These are phyloP conservation scores for Psilopsiagon aurifrons DNA, from an alignment of 2,113 vertebrate species.

Conservation along the genomic window DNA sequence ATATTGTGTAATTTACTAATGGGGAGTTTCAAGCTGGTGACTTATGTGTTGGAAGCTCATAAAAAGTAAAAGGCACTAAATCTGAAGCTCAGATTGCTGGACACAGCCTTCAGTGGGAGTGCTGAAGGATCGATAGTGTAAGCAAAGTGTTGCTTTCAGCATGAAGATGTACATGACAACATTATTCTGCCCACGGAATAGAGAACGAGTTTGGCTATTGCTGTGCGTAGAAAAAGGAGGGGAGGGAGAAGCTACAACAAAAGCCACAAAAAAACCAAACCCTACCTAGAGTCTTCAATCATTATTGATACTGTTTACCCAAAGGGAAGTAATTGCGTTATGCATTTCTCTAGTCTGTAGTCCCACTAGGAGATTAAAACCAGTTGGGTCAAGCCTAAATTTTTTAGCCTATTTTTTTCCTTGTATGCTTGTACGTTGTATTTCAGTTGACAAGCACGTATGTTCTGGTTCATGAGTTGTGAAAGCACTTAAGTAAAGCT, in stretches of 20 bases:
- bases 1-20: not conserved
- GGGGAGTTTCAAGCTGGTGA: not conserved
- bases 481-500: not conserved
- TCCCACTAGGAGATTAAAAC: not conserved
- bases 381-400: not conserved
- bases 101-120: not conserved
- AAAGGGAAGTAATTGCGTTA: not conserved
- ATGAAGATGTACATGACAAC: not conserved
- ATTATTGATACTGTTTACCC: not conserved
- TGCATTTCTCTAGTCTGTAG: not conserved
- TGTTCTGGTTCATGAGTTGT: not conserved
- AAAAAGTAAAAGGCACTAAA: not conserved
- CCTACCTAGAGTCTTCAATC: not conserved
- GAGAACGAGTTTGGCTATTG: not conserved
- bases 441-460: not conserved
- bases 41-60: not conserved
- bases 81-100: not conserved
- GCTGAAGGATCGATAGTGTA: not conserved
- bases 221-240: not conserved
- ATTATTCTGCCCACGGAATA: not conserved
- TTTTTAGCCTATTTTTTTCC: not conserved
- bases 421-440: not conserved
- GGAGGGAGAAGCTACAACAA: not conserved
- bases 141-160: not conserved
- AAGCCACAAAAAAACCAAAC: not conserved